Evolutionary conservation across 2,113 vertebrate genomes (phyloP), one percentile per base, ranked within the genome.

Genomic region (Centrocercus urophasianus): DNA sequence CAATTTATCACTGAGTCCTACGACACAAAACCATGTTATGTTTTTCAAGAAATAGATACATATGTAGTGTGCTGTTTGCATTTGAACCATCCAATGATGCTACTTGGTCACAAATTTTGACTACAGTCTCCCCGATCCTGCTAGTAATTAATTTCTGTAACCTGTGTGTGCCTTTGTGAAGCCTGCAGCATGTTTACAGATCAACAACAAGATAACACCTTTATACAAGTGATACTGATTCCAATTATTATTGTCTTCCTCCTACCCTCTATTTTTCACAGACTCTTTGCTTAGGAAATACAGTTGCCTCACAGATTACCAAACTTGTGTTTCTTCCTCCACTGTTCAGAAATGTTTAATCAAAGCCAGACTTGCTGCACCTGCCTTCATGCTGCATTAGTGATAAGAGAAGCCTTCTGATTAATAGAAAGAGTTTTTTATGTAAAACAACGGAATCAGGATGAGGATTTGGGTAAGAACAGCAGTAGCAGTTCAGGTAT

Each of bases 401-500:
- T 95, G 74, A 43, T 76, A 76, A 73, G 88, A 95, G 80, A 96
- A 94, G 87, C 50, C 90, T 93, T 96, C 94, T 7, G 40, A 96
- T 83, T 74, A 82, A 66, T 45, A 95, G 66, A 96, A 96, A 70
- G n/a, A 94, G 90, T 32, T 64, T 96, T 95, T 93, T 65, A 13
- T 77, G 9, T 59, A 80, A 93, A 95, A 94, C 86, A 78, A 93
- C 66, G 91, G 96, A 96, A 88, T 21, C 74, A 1, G 61, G 81
- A 93, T 79, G 89, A 78, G 50, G 8, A 3, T 71, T 93, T 81
- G 36, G 13, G 79, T 73, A 89, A 91, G 48, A 94, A 48, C 9
- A 57, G 87, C 9, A 18, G 72, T 78, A 79, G 57, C 11, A 24
- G 91, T 69, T 69, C 85, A 96, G 92, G 95, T 79, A n/a, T 93